Base-by-base conservation (phyloP, 2,888 invertebrate genomes). In the Linyphia triangularis region DNA sequence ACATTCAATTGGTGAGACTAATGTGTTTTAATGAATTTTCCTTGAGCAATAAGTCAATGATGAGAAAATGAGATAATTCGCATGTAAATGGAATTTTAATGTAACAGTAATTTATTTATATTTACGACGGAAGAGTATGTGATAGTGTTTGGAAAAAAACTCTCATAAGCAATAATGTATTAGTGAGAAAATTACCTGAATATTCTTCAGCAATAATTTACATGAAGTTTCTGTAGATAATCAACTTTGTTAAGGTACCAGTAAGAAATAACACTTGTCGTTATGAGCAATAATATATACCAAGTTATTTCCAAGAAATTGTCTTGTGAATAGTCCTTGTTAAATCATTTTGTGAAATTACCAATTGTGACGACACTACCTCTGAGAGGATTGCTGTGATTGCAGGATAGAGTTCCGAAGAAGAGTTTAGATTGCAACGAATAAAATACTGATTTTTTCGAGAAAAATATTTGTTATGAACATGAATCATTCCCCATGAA, bases 191-290 rank as follows among this genome's bases (percentile, higher is more conserved):
- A 16, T 13, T 40, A 37, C 33, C 51, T 51, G 30, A 51, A 67
- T 57, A 79, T 79, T 79, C 79, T 19, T 63, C 43, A 69, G 79
- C 79, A 79, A 79, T 79, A 79, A 79, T 79, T 40, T 77, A 33
- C 10, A 28, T 69, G 6, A 37, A n/a, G 9, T n/a, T 24, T 16
- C 43, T 72, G 51, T 40, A 43, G 72, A 22, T 72, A 26, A 24
- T 4, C 26, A 22, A 33, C 13, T 63, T 24, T 28, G 24, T 63
- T 63, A 28, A 63, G 24, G 13, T 24, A 10, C 28, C n/a, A 59
- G 19, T 61, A n/a, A 10, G 13, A 28, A 63, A 7, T 13, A 59
- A 59, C 33, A 16, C 5, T 13, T 63, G 10, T 22, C 63, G 13
- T 24, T 24, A 63, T 13, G n/a, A 63, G 63, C 63, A 28, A 63